Base-by-base conservation (phyloP, 2,888 invertebrate genomes). In the Augochlorella aurata region DNA sequence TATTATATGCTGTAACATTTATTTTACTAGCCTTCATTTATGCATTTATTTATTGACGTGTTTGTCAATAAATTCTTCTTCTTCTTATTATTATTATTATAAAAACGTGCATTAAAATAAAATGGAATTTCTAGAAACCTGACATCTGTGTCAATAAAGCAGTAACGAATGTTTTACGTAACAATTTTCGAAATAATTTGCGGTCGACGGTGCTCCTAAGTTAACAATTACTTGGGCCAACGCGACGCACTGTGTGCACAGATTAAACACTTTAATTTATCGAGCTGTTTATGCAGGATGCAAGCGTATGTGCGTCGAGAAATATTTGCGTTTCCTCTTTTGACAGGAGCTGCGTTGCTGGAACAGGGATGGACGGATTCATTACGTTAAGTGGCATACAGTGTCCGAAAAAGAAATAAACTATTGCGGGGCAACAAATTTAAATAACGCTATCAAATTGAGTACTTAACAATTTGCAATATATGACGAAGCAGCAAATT, bases 241-340 rank as follows among this genome's bases (percentile, higher is more conserved):
- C 14, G 18, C 81, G 52, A 69, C 49, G 38, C 24, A 18, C 68
- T 49, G 61, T 54, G 38, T 63, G 52, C 47, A n/a, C 44, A 80
- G 18, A 69, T 80, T 63, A 54, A 81, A 73, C 81, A 45, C 63
- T 63, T 16, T 49, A 45, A 68, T 47, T 81, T 73, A 81, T 73
- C 80, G 68, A 65, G 65, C 24, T 54, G 54, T 69, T 81, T 49
- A 63, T 52, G 50, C 29, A 47, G 12, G 24, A 44, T 1, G 16
- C 45, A n/a, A 38, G 72, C 68, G 8, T 14, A 24, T 63, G 78
- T 24, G 10, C 61, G 24, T 73, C 24, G 63, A 65, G 63, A 73
- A 80, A 81, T 80, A 81, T 81, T 80, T 73, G 52, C 68, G 44
- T 44, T 49, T 54, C 69, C 54, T 65, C 70, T 54, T 38, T 63